Conservation (phyloP, 2,113 vertebrate species). For the Bothrops jararaca region DNA sequence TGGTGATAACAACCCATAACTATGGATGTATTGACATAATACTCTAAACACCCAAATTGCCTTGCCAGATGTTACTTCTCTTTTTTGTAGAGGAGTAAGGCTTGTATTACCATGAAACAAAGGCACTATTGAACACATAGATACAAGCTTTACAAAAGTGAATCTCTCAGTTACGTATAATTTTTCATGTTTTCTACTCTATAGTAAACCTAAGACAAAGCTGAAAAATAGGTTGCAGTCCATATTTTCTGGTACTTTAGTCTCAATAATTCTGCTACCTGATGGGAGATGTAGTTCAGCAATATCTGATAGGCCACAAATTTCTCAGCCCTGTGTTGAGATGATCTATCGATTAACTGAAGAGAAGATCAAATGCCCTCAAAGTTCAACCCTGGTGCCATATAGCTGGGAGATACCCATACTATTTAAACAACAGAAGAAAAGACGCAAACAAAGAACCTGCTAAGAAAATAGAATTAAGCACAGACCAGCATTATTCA, state of each 20-base stretch:
- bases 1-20: neutral
- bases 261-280: neutral
- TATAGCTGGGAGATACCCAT: neutral
- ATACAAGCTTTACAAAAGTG: neutral
- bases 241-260: neutral
- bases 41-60: neutral
- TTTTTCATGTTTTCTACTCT: neutral
- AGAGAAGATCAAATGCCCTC: neutral
- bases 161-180: neutral
- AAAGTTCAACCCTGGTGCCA: neutral
- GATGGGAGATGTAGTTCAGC: neutral
- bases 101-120: neutral
- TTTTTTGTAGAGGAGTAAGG: neutral
- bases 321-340: neutral
- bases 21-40: neutral
- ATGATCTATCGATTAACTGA: neutral
- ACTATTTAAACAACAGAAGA: neutral
- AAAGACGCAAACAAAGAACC: neutral
- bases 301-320: neutral
- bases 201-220: neutral
- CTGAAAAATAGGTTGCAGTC: neutral
- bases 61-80: neutral
- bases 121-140: neutral
- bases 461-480: neutral
- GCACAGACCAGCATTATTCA: neutral